Base-by-base conservation (phyloP, 37 sponge, comb jelly and placozoan species). In the Beroe forskalii region DNA sequence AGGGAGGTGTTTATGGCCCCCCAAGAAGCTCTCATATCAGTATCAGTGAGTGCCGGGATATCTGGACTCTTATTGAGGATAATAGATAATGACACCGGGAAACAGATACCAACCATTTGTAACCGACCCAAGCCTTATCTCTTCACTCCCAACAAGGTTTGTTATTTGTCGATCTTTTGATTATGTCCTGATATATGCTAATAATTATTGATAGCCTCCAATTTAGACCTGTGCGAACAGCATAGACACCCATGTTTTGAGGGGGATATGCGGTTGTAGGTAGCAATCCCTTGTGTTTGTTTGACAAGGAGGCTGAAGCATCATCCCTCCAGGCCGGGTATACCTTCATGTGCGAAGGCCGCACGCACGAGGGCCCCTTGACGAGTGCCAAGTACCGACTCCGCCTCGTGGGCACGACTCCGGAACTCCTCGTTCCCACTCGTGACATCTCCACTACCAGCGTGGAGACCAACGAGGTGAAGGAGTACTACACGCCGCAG, bases 401-500 rank as follows among this genome's bases (percentile, higher is more conserved):
- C 23, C 36, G 91, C 60, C 36, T 93, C 60, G 67, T 93, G 23
- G 93, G 93, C 4, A 39, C 22, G 33, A 62, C 40, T 32, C 64
- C 66, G 1, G 48, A 62, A n/a, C 48, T 90, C 3, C 90, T 64
- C 22, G 33, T 62, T n/a, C 90, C 90, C 2, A 32, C 33, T 20
- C 62, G 90, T 1, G 90, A 90, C 64, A 24, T 90, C 22, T 6
- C 67, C 32, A 23, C 90, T 6, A n/a, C 33, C 24, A 8, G 40
- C 19, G 92, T 95, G 62, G 89, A 91, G 89, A 92, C 90, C 27
- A 63, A 92, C 37, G 93, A 91, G 27, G 61, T 95, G 28, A 92
- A 92, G 43, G 93, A 97, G 62, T 95, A 95, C 40, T 97, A 96
- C 72, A 90, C 93, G 22, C 98, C 98, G 3, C 92, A 95, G 63